Percentiles rank a stretch among this genome's conserved stretches.
These are phyloP conservation scores for Nyctalus aviator DNA, from an alignment of 2,797 vertebrate species.

Conservation along the genomic window DNA sequence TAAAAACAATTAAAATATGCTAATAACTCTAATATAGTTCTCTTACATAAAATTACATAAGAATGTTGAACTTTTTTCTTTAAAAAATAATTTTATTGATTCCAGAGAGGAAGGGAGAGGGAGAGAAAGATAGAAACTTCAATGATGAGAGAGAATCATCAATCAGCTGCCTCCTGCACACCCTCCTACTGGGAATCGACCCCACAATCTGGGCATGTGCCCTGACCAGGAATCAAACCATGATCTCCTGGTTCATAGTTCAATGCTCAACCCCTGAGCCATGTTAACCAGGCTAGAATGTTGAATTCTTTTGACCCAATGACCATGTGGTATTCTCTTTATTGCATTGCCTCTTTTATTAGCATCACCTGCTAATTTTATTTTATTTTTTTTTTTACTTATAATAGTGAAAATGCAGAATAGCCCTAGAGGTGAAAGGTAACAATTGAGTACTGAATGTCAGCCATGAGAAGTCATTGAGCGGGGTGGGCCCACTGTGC, in stretches of 20 bases:
- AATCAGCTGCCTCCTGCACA: no score
- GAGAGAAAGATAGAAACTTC: no score
- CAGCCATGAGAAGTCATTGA: background rate
- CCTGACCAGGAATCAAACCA: no score
- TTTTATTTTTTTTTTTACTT: slow-evolving; percentile 24
- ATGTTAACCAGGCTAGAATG: background rate
- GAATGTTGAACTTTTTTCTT: background rate
- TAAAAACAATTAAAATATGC: background rate
- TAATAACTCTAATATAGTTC: background rate
- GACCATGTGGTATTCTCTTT: background rate
- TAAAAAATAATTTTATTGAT: no score
- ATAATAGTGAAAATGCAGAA: slow-evolving; percentile 33
- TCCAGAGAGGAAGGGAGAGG: no score
- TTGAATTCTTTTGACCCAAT: background rate
- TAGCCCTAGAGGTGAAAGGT: background rate
- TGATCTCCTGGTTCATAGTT: no score
- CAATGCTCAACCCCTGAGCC: no score
- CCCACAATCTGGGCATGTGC: no score
- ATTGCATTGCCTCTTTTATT: background rate
- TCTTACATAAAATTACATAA: background rate
- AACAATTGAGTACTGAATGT: background rate
- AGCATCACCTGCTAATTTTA: slow-evolving; percentile 29
- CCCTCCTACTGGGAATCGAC: no score
- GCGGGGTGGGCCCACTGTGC: background rate
- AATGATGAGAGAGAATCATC: no score